Percentiles rank a stretch among this genome's conserved stretches.
phyloP scores from a whole-genome alignment of 2,888 invertebrate species.

The Arenicola marina region DNA sequence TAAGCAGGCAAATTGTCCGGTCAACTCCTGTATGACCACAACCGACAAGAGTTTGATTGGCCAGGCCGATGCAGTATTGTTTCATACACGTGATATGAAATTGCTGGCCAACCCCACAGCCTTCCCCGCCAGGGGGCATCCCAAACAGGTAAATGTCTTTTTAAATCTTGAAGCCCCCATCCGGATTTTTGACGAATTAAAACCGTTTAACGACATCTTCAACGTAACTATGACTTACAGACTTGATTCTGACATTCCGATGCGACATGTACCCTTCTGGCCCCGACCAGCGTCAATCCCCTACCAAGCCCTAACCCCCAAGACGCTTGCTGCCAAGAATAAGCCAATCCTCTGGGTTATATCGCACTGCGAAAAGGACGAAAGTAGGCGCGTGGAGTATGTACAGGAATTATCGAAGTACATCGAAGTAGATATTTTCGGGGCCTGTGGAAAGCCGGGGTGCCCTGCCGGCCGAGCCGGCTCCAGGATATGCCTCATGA shows the following conservation, averaged over 20 bases:
- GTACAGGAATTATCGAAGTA: not conserved
- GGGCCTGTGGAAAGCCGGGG: not conserved
- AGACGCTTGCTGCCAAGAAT: not conserved
- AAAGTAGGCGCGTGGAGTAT: constrained; percentile 1
- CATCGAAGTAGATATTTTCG: constrained; percentile 3
- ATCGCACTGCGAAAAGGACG: not conserved
- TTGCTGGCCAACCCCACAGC: too few relatives aligned
- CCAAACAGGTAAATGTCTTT: constrained; percentile 1
- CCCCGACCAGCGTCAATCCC: not conserved
- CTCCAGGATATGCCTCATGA: not conserved
- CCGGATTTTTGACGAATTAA: not conserved
- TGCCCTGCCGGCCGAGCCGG: not conserved
- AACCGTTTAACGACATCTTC: not conserved
- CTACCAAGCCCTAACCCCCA: not conserved
- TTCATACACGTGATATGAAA: not conserved
- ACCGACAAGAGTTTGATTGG: not conserved
- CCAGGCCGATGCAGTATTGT: not conserved
- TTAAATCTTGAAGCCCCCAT: not conserved
- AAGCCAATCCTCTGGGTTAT: not conserved
- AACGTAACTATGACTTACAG: not conserved
- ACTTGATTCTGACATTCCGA: not conserved
- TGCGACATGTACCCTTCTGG: not conserved
- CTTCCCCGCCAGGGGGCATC: not conserved
- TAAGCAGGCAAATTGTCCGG: not conserved
- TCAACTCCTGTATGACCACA: not conserved